Evolutionary conservation across 2,888 invertebrate genomes (phyloP).

Genomic region (Lepidochrysops patricia): DNA sequence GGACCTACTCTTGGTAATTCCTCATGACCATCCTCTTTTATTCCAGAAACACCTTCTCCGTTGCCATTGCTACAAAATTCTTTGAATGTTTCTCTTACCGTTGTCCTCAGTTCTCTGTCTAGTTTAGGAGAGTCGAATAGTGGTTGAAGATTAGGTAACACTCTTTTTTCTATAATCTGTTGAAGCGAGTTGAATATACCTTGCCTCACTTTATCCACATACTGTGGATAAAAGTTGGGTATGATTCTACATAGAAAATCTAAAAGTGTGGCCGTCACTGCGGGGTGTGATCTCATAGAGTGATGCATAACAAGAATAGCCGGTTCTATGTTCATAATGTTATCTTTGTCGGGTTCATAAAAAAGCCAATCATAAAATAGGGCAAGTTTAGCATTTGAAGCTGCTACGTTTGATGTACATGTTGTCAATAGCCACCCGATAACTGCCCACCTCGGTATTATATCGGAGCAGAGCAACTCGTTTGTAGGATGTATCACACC

Average conservation of each 20-base stretch:
- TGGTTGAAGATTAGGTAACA: constrained; percentile 88
- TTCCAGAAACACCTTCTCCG: constrained; percentile 66
- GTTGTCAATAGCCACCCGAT: constrained; percentile 95
- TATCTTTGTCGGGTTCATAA: constrained; percentile 92
- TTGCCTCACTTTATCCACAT: constrained; percentile 84
- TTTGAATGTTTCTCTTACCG: constrained; percentile 92
- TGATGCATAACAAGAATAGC: constrained; percentile 95
- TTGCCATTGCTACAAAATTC: constrained; percentile 85
- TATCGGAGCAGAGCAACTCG: constrained; percentile 93
- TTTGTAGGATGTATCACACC: constrained; percentile 95
- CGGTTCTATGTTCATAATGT: constrained; percentile 97
- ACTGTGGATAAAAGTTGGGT: constrained; percentile 87
- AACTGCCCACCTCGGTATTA: constrained; percentile 95
- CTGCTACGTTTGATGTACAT: constrained; percentile 90
- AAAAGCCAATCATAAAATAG: constrained; percentile 96
- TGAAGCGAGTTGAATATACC: constrained; percentile 88
- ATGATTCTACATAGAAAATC: constrained; percentile 95
- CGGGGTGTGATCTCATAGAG: constrained; percentile 93
- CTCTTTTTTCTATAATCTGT: constrained; percentile 93
- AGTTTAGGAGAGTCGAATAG: constrained; percentile 91
- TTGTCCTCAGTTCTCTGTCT: constrained; percentile 86
- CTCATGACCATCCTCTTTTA: constrained; percentile 57
- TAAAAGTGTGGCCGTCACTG: constrained; percentile 89
- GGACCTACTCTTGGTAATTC: constrained; percentile 64
- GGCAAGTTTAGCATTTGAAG: constrained; percentile 92